Percentiles rank a stretch among this genome's conserved stretches.
phyloP scores from a whole-genome alignment of 2,888 invertebrate species.

The Balanococcus diminutus region DNA sequence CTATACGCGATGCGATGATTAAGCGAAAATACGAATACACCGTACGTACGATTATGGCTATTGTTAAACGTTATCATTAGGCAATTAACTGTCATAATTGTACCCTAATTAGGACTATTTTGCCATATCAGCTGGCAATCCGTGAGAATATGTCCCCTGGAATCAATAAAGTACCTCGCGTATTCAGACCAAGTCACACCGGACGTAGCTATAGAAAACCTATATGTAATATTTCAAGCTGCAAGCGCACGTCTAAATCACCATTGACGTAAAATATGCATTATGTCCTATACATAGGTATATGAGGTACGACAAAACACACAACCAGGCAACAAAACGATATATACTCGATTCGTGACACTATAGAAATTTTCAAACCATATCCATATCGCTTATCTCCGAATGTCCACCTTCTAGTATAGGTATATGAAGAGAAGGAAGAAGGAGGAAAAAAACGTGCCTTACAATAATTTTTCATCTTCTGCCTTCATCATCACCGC shows the following conservation, averaged over 20 bases:
- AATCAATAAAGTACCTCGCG: neutral
- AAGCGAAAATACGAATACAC: slow-evolving; percentile 31
- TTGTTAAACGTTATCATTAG: slow-evolving; percentile 45
- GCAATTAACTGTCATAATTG: slow-evolving; percentile 42
- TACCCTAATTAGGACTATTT: slow-evolving; percentile 33
- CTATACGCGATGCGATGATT: slow-evolving; percentile 7
- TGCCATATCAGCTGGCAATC: slow-evolving; percentile 24
- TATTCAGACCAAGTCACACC: no score
- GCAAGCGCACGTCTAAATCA: neutral
- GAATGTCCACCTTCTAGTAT: no score
- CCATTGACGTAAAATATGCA: neutral
- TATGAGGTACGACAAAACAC: neutral
- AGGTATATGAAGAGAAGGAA: no score
- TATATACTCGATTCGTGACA: slow-evolving; percentile 2
- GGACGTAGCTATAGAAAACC: no score
- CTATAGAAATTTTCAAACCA: neutral
- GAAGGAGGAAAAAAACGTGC: neutral
- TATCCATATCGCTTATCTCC: neutral
- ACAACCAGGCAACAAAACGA: no score
- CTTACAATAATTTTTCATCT: slow-evolving; percentile 20
- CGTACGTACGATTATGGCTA: slow-evolving; percentile 24
- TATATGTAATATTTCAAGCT: neutral
- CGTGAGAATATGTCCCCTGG: slow-evolving; percentile 20
- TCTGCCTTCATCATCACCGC: neutral
- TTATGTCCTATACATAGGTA: neutral